A percentile compares a stretch with the other conserved stretches of the same genome.
phyloP scores from a whole-genome alignment of 2,888 invertebrate species.

The Eueremaeus valkanovi region DNA sequence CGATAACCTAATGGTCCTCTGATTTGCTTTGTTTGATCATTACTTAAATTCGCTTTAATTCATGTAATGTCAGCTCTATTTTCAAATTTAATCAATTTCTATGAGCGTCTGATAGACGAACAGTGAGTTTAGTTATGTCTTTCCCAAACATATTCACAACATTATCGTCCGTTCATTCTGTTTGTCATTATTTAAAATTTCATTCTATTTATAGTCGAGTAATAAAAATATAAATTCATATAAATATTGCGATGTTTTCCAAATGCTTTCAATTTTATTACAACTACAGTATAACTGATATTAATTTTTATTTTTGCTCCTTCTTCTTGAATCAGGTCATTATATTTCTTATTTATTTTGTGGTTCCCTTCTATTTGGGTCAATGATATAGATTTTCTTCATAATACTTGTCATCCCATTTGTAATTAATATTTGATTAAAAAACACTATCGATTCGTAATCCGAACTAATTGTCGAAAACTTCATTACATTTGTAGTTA shows the following conservation, averaged over 20 bases:
- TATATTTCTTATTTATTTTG: constrained; percentile 22
- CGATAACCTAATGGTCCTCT: not conserved
- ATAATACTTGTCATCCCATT: constrained; percentile 4
- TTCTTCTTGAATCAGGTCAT: constrained; percentile 7
- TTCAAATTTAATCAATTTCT: not conserved
- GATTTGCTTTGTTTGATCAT: not conserved
- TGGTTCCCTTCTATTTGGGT: constrained; percentile 21
- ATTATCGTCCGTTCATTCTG: too few relatives aligned
- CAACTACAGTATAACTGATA: not conserved
- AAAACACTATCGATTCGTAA: constrained; percentile 4
- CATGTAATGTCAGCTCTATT: not conserved
- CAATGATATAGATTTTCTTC: not conserved
- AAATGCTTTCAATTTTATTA: constrained; percentile 13
- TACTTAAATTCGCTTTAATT: too few relatives aligned
- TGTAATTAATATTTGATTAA: constrained; percentile 6
- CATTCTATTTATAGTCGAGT: not conserved
- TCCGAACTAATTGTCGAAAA: constrained; percentile 4
- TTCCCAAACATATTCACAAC: not conserved
- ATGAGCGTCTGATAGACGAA: not conserved
- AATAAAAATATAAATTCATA: not conserved
- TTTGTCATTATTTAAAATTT: too few relatives aligned
- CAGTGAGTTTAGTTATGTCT: not conserved
- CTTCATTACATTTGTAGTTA: not conserved
- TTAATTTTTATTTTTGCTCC: too few relatives aligned
- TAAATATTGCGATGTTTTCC: not conserved